A percentile compares a stretch with the other conserved stretches of the same genome.
phyloP scores from a whole-genome alignment of 2,797 vertebrate species.

The Darevskia nairensis region DNA sequence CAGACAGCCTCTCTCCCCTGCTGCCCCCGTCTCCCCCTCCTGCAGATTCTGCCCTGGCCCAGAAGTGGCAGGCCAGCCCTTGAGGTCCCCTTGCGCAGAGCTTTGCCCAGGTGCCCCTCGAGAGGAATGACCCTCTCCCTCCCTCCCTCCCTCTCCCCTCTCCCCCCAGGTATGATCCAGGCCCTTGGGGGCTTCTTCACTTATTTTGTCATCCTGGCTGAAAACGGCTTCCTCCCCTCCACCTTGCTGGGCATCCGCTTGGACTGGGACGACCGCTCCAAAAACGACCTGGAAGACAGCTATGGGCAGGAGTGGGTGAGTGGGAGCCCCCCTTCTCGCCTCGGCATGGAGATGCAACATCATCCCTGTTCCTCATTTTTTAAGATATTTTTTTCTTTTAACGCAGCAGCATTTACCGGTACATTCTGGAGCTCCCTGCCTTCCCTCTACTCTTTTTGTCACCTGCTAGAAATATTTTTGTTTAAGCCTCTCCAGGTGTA shows the following conservation, averaged over 20 bases:
- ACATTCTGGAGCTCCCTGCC: no score
- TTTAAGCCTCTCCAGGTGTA: no score
- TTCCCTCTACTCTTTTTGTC: no score
- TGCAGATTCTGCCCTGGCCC: no score
- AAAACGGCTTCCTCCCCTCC: slow-evolving; percentile 91
- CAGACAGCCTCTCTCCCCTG: no score
- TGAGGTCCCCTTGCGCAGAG: fast-evolving
- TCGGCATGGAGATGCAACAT: neutral
- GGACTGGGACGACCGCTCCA: slow-evolving; percentile 93
- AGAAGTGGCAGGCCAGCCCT: neutral
- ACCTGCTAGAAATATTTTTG: no score
- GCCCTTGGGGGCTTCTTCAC: slow-evolving; percentile 94
- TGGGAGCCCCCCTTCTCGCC: neutral
- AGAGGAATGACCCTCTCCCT: neutral
- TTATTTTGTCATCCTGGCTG: slow-evolving; percentile 96
- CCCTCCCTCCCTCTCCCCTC: neutral
- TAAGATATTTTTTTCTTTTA: no score
- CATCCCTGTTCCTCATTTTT: neutral
- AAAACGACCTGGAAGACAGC: slow-evolving; percentile 94
- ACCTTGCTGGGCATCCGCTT: slow-evolving; percentile 89
- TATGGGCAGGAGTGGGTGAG: slow-evolving; percentile 96
- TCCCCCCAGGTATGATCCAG: slow-evolving; percentile 90
- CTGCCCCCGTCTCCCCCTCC: no score
- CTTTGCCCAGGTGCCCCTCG: fast-evolving
- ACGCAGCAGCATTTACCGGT: no score